phyloP scores from a whole-genome alignment of 2,888 invertebrate species.

The Melanotus villosus region DNA sequence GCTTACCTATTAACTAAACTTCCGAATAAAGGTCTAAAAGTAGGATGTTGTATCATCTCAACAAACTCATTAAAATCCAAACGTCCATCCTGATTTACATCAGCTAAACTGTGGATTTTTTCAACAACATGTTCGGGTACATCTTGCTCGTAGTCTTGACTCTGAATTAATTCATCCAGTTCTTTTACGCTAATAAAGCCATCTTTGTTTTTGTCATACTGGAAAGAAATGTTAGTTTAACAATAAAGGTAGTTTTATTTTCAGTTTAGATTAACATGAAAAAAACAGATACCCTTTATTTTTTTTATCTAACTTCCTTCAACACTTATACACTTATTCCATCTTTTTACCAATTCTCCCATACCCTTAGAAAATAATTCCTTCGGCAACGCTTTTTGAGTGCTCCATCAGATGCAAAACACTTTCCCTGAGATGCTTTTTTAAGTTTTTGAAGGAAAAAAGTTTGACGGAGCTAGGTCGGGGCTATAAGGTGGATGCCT shows the following conservation, averaged over 20 bases:
- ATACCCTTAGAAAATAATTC: too few relatives aligned
- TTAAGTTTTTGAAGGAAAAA: too few relatives aligned
- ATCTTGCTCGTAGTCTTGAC: conserved; percentile 75
- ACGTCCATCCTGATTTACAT: conserved; percentile 76
- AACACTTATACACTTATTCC: background rate
- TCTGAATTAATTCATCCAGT: conserved; percentile 74
- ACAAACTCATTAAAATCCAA: conserved; percentile 82
- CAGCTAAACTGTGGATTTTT: conserved; percentile 78
- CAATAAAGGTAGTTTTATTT: background rate
- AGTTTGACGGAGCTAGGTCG: too few relatives aligned
- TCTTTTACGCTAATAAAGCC: conserved; percentile 79
- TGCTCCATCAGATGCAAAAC: too few relatives aligned
- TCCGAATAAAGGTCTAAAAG: conserved; percentile 70
- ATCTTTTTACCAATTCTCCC: too few relatives aligned
- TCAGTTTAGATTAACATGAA: too few relatives aligned
- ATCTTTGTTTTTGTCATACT: conserved; percentile 82
- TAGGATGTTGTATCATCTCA: conserved; percentile 76
- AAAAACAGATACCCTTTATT: too few relatives aligned
- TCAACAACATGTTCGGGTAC: conserved; percentile 78
- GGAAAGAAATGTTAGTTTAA: background rate
- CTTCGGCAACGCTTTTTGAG: too few relatives aligned
- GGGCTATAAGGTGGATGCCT: too few relatives aligned
- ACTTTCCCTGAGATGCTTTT: too few relatives aligned
- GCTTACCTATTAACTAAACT: conserved; percentile 73
- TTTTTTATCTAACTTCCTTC: too few relatives aligned